Base-by-base conservation (phyloP, 2,113 vertebrate species). In the Pomatostomus ruficeps region DNA sequence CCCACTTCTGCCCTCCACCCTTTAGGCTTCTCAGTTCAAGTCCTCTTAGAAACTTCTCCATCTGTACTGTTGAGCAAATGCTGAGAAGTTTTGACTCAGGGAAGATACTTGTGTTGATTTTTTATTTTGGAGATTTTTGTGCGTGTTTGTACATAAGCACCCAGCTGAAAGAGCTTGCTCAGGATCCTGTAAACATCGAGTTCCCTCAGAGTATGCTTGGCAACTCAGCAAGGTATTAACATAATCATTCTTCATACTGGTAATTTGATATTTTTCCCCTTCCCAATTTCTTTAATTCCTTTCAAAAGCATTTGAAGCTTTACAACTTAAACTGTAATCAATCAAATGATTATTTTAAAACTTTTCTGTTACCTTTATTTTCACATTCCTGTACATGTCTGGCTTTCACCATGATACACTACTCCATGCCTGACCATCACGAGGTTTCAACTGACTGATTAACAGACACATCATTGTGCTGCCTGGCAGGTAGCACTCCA, bases 201-300 rank as follows among this genome's bases (percentile, higher is more conserved):
- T 11, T 93, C 63, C 78, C 46, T 77, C 46, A 59, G 75, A n/a
- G 33, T 54, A 45, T 70, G 40, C 78, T 80, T 63, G 55, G 72
- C 85, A 88, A 40, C 59, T 88, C 75, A 93, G 48, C 51, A 91
- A 90, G 8, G 15, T 67, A 88, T 70, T 84, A 91, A 65, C 45
- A 76, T 73, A 85, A 89, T 87, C 31, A 77, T 83, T 85, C 26
- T 38, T 85, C 7, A 4, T 54, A 80, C 26, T 74, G 35, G 38
- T 46, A 93, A 91, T 77, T 85, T 62, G 24, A 63, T 94, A 55
- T 63, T 95, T 93, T 79, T n/a, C 26, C 58, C 49, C 29, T 80
- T 88, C 59, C 9, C 28, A 73, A 58, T 31, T 85, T 38, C 51
- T 87, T 81, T 62, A 59, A 43, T 74, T 93, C 26, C 51, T 20